A percentile compares a stretch with the other conserved stretches of the same genome.
Conservation (phyloP, 2,888 invertebrate species). For the Fragum fragum region DNA sequence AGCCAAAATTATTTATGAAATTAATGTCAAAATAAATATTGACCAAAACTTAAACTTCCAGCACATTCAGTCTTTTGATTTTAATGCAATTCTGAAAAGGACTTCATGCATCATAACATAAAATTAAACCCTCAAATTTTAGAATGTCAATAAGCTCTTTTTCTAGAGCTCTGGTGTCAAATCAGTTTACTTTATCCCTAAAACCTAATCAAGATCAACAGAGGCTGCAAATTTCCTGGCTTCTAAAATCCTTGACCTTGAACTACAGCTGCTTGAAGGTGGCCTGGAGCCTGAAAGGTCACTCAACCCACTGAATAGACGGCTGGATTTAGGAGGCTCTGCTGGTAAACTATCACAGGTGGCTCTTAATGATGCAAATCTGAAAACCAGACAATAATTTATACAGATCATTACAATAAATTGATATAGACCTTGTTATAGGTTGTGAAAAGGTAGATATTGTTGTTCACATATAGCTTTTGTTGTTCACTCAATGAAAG, state of each 20-base stretch:
- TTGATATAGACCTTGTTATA: too few relatives aligned
- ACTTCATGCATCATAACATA: neutral
- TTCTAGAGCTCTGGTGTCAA: neutral
- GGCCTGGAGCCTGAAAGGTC: constrained; percentile 28
- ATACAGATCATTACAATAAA: too few relatives aligned
- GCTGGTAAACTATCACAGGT: constrained; percentile 72
- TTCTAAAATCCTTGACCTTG: constrained; percentile 56
- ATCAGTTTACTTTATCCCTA: too few relatives aligned
- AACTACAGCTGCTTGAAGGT: constrained; percentile 48
- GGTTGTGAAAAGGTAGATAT: too few relatives aligned
- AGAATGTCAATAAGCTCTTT: too few relatives aligned
- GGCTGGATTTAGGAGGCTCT: constrained; percentile 60
- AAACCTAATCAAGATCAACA: constrained; percentile 3
- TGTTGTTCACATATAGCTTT: too few relatives aligned
- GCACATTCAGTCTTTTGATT: too few relatives aligned
- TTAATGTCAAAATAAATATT: too few relatives aligned
- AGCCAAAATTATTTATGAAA: too few relatives aligned
- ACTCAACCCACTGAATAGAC: neutral
- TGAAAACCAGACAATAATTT: constrained; percentile 54
- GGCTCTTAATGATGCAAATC: constrained; percentile 74
- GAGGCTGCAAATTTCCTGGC: constrained; percentile 61
- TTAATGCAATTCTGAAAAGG: too few relatives aligned
- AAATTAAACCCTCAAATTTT: neutral
- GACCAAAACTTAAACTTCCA: too few relatives aligned
- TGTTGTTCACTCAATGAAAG: too few relatives aligned